phyloP scores from a whole-genome alignment of 2,113 vertebrate species.

The Carassius gibelio region DNA sequence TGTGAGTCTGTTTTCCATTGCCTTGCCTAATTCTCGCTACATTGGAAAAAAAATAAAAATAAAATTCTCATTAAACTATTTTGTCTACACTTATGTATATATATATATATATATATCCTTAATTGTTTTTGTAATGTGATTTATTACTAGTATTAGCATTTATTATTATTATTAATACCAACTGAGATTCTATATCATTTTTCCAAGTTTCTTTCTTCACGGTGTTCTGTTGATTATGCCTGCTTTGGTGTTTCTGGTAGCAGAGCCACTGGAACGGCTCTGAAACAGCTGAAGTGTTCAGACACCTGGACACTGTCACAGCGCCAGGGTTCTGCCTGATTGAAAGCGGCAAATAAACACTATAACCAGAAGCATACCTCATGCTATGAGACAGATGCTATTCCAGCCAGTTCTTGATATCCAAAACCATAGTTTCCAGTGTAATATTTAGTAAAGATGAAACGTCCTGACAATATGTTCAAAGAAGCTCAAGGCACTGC shows the following conservation, averaged over 20 bases:
- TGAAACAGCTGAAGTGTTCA: slow-evolving; percentile 38
- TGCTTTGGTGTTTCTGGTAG: slow-evolving; percentile 44
- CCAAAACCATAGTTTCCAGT: slow-evolving; percentile 35
- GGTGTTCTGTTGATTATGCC: not conserved
- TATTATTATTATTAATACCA: too few relatives aligned
- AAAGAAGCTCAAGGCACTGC: not conserved
- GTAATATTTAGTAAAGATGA: slow-evolving; percentile 26
- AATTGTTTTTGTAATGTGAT: too few relatives aligned
- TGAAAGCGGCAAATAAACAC: slow-evolving; percentile 53
- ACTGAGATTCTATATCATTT: not conserved
- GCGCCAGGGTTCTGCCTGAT: slow-evolving; percentile 31
- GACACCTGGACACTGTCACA: slow-evolving; percentile 40
- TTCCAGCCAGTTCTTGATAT: slow-evolving; percentile 20
- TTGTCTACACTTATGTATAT: too few relatives aligned
- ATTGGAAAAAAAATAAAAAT: too few relatives aligned
- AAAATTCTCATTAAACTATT: too few relatives aligned
- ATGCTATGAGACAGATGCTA: slow-evolving; percentile 30
- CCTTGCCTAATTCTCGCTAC: not conserved
- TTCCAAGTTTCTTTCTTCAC: not conserved
- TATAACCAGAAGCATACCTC: slow-evolving; percentile 41
- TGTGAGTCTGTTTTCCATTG: not conserved
- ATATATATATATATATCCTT: too few relatives aligned
- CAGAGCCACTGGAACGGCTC: slow-evolving; percentile 24
- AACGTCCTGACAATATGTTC: slow-evolving; percentile 21
- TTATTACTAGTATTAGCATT: too few relatives aligned